phyloP scores from a whole-genome alignment of 1,140 invertebrate species.

The Drosophila tsacasi region DNA sequence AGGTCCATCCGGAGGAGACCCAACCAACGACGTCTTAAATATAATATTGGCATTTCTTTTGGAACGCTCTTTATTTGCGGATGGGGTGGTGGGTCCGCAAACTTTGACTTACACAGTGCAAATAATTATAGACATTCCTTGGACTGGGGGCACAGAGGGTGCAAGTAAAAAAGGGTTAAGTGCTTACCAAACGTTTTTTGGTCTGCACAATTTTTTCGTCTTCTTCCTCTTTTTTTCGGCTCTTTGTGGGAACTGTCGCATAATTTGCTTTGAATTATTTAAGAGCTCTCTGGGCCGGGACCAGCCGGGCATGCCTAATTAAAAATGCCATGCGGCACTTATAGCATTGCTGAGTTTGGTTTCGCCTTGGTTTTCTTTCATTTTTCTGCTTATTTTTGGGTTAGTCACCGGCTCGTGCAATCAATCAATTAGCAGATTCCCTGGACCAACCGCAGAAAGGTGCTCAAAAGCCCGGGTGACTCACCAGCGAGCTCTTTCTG shows the following conservation, averaged over 20 bases:
- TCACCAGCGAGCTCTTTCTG: constrained; percentile 60
- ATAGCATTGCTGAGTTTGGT: constrained; percentile 11
- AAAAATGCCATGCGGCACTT: constrained; percentile 69
- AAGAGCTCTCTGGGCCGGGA: constrained; percentile 48
- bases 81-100: constrained; percentile 35
- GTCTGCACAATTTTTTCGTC: constrained; percentile 48
- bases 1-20: constrained; percentile 31
- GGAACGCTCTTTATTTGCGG: constrained; percentile 44
- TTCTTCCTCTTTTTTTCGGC: constrained; percentile 21
- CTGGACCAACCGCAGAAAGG: constrained; percentile 51
- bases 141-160: neutral
- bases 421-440: constrained; percentile 77
- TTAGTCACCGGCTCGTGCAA: constrained; percentile 72
- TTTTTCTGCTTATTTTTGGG: constrained; percentile 24
- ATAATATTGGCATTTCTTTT: constrained; percentile 83
- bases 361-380: neutral
- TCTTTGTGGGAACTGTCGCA: constrained; percentile 77
- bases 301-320: constrained; percentile 70
- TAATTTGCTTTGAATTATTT: constrained; percentile 83
- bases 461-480: constrained; percentile 51
- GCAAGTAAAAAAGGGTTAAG: constrained; percentile 74
- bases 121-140: constrained; percentile 79
- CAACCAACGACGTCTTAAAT: constrained; percentile 70
- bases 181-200: constrained; percentile 71
- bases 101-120: constrained; percentile 80